Percentiles rank a stretch among this genome's conserved stretches.
Evolutionary conservation across 2,888 invertebrate genomes (phyloP).

Genomic region (Orchestes rusci): DNA sequence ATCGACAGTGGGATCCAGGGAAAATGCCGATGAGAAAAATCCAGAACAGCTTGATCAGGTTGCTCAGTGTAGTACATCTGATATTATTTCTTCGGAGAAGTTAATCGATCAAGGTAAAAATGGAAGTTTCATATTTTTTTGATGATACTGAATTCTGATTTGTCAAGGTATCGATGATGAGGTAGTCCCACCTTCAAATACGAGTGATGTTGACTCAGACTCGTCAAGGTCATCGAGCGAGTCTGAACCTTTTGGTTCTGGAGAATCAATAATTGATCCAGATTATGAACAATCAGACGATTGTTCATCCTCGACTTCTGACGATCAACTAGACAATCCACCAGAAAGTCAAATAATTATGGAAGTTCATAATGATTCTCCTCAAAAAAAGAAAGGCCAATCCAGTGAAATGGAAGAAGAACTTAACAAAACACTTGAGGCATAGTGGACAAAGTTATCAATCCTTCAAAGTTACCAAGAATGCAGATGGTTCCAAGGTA

Average conservation of each 20-base stretch:
- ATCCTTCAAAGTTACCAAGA: conserved; percentile 9
- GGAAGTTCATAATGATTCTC: neutral
- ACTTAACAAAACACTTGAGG: conserved; percentile 7
- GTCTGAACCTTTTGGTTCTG: conserved; percentile 1
- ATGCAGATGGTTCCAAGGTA: conserved; percentile 5
- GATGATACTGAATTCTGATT: no score
- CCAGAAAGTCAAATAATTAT: neutral
- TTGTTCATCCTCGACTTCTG: neutral
- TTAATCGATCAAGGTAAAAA: no score
- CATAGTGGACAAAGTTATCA: conserved; percentile 12
- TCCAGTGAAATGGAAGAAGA: neutral
- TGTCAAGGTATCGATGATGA: no score
- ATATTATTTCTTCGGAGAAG: no score
- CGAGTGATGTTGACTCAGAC: no score
- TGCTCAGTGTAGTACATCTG: no score
- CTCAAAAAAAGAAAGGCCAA: conserved; percentile 3
- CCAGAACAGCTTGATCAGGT: no score
- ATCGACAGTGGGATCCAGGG: no score
- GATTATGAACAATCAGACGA: neutral
- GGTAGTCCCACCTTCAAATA: no score
- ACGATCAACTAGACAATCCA: neutral
- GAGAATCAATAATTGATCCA: neutral
- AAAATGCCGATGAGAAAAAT: no score
- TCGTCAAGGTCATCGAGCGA: no score
- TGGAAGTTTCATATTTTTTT: no score